Base-by-base conservation (phyloP, 2,113 vertebrate species). In the Xiphophorus hellerii region DNA sequence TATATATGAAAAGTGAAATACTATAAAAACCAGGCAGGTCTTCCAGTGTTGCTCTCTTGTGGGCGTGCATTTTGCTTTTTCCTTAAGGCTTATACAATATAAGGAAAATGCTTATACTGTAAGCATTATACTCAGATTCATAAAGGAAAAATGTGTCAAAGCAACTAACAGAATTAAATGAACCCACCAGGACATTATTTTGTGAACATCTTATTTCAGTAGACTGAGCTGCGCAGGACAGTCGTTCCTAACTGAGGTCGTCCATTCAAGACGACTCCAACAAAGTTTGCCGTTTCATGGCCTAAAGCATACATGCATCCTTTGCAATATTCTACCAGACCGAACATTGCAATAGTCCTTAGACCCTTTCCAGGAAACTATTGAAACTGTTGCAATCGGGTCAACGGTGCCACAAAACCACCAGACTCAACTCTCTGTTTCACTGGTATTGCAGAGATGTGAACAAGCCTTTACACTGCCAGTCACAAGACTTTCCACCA, bases 121-220 rank as follows among this genome's bases (percentile, higher is more conserved):
- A 37, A 37, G 35, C 35, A 11, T 37, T 96, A 95, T 96, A 96
- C 96, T 97, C 97, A 97, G 96, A 97, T 98, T 98, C 96, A 96
- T 98, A 96, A 95, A 97, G 95, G 95, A 98, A 96, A 97, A 96
- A 96, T 99, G 96, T 99, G 97, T 97, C 98, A 90, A 97, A 98
- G 96, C 96, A 94, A 96, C 96, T 97, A 95, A 94, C 97, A 96
- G 96, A 98, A 96, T 97, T 96, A 95, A 96, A 96, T 97, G 96
- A 97, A 94, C 95, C 94, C 97, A 96, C 96, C 97, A 95, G 89
- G 96, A 93, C 95, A 94, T 96, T 89, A 95, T 95, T 95, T 96
- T 96, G 97, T 94, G 95, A 94, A 96, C 96, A 94, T 87, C 88
- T 61, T 95, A 28, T 81, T 95, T 92, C 94, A 94, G 94, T 96